Percentiles rank a stretch among this genome's conserved stretches.
Evolutionary conservation across 1,140 invertebrate genomes (phyloP).

Genomic region (Magallana gigas): DNA sequence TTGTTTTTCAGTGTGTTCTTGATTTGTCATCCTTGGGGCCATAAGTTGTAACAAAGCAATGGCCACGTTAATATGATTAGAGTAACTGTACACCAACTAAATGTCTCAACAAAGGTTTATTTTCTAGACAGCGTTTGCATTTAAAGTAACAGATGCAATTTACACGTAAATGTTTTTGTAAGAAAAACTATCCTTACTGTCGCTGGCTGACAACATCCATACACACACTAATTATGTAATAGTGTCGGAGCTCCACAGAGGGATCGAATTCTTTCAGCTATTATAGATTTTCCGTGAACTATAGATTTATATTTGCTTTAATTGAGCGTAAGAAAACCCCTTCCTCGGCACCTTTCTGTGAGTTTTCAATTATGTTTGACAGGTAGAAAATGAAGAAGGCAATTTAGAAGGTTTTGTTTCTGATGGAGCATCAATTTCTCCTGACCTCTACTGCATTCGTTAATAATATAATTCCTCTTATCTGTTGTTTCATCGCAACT

Average conservation of each 20-base stretch:
- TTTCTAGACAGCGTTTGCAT: neutral
- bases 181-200: neutral
- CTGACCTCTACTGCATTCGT: neutral
- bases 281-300: conserved; percentile 16
- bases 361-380: conserved; percentile 21
- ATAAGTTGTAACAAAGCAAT: conserved; percentile 1
- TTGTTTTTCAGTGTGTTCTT: neutral
- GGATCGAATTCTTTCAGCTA: conserved; percentile 8
- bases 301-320: conserved; percentile 22
- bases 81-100: neutral
- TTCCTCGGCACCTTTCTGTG: neutral
- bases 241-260: neutral
- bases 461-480: conserved; percentile 10
- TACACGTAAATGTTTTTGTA: conserved; percentile 11
- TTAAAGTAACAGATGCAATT: conserved; percentile 27
- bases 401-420: conserved; percentile 23
- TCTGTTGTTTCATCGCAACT: conserved; percentile 18
- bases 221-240: conserved; percentile 23
- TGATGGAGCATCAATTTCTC: neutral
- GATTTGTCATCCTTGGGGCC: neutral
- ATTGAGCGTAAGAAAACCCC: conserved; percentile 35
- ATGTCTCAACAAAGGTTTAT: neutral
- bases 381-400: conserved; percentile 14
- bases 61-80: neutral
- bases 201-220: neutral